These are phyloP conservation scores for Cerastis rubricosa DNA, from an alignment of 2,888 invertebrate species.

Conservation along the genomic window DNA sequence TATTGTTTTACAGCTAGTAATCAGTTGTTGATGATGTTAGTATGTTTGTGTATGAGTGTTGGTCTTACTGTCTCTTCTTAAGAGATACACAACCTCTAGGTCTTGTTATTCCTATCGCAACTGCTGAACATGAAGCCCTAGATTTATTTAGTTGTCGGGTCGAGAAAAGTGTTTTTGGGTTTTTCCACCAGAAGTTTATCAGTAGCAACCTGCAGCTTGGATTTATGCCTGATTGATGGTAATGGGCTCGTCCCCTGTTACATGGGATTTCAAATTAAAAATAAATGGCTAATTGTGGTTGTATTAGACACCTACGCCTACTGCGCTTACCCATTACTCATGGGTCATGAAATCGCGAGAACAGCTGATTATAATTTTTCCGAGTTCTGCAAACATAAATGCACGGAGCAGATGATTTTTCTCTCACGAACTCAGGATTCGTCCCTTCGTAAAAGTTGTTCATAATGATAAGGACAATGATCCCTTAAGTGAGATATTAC, in stretches of 20 bases:
- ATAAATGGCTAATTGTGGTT: background rate
- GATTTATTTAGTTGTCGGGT: background rate
- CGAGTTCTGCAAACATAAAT: background rate
- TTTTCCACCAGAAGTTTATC: background rate
- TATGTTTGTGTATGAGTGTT: background rate
- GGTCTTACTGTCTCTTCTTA: background rate
- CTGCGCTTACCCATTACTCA: too few relatives aligned
- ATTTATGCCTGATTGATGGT: background rate
- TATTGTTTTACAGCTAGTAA: constrained; percentile 21
- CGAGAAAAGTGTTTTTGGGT: fast-evolving
- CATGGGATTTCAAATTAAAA: too few relatives aligned
- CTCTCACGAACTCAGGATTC: background rate
- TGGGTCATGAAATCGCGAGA: background rate
- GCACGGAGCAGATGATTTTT: background rate
- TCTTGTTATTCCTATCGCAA: background rate
- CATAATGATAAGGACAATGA: background rate
- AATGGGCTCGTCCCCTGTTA: background rate
- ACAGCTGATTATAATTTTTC: background rate
- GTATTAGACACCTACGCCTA: background rate
- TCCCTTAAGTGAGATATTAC: background rate
- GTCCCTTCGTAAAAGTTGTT: background rate
- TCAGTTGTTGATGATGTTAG: background rate
- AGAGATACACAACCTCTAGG: background rate
- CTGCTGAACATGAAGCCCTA: background rate
- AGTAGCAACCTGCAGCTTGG: background rate